Percentiles rank a stretch among this genome's conserved stretches.
Conservation (phyloP, 1,140 invertebrate species). For the Lepeophtheirus salmonis region DNA sequence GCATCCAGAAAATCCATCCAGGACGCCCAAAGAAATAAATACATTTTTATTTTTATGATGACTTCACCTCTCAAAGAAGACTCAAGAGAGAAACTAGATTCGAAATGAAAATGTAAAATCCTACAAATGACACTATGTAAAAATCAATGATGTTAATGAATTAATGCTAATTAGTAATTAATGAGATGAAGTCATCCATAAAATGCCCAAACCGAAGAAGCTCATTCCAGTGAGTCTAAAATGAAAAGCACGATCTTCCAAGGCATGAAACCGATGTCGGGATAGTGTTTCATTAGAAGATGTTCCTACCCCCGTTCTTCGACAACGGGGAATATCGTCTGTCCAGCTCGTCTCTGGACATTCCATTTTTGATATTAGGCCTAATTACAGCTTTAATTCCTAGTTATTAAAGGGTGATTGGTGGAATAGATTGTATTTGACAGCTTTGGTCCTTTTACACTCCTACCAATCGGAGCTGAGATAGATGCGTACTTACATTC, state of each 20-base stretch:
- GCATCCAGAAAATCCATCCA: conserved; percentile 11
- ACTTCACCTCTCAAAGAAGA: too few species aligned
- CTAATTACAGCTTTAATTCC: too few species aligned
- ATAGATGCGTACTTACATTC: too few species aligned
- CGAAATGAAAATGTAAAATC: not conserved
- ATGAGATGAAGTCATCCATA: too few species aligned
- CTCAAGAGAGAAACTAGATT: conserved; percentile 1
- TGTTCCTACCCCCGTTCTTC: conserved; percentile 3
- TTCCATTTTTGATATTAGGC: too few species aligned
- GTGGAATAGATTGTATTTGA: too few species aligned
- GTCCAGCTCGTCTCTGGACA: not conserved
- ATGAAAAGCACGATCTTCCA: conserved; percentile 14
- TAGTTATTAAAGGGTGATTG: too few species aligned
- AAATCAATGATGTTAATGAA: too few species aligned
- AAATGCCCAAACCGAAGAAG: not conserved
- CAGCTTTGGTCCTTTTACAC: too few species aligned
- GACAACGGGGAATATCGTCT: conserved; percentile 6
- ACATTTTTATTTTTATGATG: not conserved
- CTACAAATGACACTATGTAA: not conserved
- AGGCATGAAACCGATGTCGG: not conserved
- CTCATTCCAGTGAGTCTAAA: not conserved
- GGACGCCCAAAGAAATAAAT: conserved; percentile 1
- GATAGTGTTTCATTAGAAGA: conserved; percentile 4
- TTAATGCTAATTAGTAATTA: too few species aligned
- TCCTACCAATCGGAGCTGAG: too few species aligned